Conservation (phyloP, 2,888 invertebrate species). For the Adela reaumurella region DNA sequence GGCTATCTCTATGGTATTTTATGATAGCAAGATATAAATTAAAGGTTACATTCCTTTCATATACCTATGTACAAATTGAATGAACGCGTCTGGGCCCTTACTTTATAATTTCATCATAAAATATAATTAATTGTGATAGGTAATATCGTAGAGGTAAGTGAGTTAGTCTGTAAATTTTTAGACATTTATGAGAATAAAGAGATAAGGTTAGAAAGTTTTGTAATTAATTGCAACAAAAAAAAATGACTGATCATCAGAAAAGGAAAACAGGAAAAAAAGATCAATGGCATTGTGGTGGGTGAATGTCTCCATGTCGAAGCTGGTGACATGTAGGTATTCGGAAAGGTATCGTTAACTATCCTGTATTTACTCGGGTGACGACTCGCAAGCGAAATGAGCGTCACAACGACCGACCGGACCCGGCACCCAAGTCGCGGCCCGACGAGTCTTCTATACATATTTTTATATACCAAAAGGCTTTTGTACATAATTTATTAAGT, state of each 20-base stretch:
- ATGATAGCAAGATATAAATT: conserved; percentile 51
- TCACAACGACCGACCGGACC: conserved; percentile 57
- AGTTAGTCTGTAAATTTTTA: conserved; percentile 9
- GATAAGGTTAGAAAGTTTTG: conserved; percentile 6
- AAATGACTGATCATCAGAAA: conserved; percentile 16
- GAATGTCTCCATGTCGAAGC: conserved; percentile 22
- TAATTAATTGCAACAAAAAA: conserved; percentile 13
- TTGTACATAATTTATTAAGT: conserved; percentile 42
- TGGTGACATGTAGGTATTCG: conserved; percentile 27
- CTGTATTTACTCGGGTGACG: conserved; percentile 26
- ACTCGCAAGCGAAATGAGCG: conserved; percentile 10
- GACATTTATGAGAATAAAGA: conserved; percentile 19
- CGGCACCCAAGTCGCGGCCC: conserved; percentile 32
- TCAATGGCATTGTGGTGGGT: conserved; percentile 48
- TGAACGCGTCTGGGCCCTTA: conserved; percentile 56
- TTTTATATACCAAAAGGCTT: conserved; percentile 47
- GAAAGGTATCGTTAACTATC: conserved; percentile 28
- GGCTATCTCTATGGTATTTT: conserved; percentile 26
- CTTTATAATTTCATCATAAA: conserved; percentile 54
- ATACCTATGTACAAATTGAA: conserved; percentile 40
- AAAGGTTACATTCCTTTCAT: conserved; percentile 58
- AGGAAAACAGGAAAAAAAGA: conserved; percentile 21
- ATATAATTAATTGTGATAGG: conserved; percentile 32
- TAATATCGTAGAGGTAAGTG: conserved; percentile 33
- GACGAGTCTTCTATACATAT: conserved; percentile 43